phyloP scores from a whole-genome alignment of 2,113 vertebrate genomes.

The Mormyrus lacerda region DNA sequence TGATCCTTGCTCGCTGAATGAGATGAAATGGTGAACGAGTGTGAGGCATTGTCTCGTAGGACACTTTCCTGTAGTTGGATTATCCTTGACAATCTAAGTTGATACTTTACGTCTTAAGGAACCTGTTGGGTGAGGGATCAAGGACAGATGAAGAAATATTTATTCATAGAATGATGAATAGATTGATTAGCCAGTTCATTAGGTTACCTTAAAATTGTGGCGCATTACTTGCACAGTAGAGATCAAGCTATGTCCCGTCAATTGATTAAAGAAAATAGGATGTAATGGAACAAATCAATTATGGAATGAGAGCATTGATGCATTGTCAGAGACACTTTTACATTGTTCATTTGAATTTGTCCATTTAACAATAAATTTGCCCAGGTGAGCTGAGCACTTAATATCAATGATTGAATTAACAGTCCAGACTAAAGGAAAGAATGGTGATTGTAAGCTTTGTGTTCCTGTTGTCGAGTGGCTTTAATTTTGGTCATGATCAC shows the following conservation, averaged over 20 bases:
- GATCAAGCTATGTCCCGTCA: background rate
- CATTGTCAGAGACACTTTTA: background rate
- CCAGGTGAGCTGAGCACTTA: background rate
- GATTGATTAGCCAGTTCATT: background rate
- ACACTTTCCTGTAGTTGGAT: background rate
- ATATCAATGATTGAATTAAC: background rate
- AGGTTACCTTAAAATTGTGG: background rate
- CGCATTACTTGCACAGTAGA: background rate
- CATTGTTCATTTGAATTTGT: background rate
- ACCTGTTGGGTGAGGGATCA: background rate
- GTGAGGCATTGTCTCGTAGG: background rate
- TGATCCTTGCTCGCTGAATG: background rate
- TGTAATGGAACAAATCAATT: background rate
- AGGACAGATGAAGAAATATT: background rate
- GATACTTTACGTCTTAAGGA: background rate
- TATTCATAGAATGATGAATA: background rate
- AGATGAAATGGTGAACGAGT: background rate
- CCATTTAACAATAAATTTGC: background rate
- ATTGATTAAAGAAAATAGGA: background rate
- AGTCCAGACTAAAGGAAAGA: background rate
- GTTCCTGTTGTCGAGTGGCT: background rate
- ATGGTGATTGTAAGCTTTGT: background rate
- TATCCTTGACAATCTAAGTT: background rate
- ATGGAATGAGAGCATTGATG: background rate
- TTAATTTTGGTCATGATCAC: background rate